These are phyloP conservation scores for Apodemus speciosus DNA, from an alignment of 2,113 vertebrate genomes.

Conservation along the genomic window DNA sequence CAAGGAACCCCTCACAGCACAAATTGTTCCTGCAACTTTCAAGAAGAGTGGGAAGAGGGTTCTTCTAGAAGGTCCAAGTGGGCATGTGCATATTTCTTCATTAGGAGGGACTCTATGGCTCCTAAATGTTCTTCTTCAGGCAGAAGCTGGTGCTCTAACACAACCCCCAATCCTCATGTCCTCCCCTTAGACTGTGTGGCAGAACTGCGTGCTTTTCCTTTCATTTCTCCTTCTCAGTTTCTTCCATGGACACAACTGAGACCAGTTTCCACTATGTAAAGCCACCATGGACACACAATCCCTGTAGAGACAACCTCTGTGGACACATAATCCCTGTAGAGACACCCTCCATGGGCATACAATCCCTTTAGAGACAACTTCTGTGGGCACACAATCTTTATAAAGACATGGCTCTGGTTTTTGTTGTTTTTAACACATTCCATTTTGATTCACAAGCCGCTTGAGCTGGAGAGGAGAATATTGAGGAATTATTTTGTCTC, in stretches of 20 bases:
- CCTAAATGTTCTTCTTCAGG: neutral
- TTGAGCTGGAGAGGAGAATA: neutral
- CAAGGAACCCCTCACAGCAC: neutral
- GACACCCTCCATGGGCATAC: too few relatives aligned
- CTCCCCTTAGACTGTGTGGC: neutral
- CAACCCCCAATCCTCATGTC: neutral
- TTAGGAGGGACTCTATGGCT: neutral
- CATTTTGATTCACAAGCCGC: neutral
- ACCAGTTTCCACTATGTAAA: neutral
- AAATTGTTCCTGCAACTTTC: neutral
- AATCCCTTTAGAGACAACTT: neutral
- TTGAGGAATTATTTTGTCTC: neutral
- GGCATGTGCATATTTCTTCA: neutral
- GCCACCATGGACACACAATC: neutral
- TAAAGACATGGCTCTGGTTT: neutral
- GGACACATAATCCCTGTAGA: neutral
- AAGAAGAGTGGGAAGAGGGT: neutral
- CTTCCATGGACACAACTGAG: neutral
- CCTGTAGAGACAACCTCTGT: neutral
- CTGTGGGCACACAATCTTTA: too few relatives aligned
- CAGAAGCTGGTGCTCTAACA: neutral
- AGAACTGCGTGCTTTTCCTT: neutral
- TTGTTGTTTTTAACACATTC: neutral
- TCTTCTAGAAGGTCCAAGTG: neutral
- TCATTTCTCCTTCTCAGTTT: neutral